Percentiles rank a stretch among this genome's conserved stretches.
phyloP scores from a whole-genome alignment of 2,888 invertebrate genomes.

The Cephus nigrinus region DNA sequence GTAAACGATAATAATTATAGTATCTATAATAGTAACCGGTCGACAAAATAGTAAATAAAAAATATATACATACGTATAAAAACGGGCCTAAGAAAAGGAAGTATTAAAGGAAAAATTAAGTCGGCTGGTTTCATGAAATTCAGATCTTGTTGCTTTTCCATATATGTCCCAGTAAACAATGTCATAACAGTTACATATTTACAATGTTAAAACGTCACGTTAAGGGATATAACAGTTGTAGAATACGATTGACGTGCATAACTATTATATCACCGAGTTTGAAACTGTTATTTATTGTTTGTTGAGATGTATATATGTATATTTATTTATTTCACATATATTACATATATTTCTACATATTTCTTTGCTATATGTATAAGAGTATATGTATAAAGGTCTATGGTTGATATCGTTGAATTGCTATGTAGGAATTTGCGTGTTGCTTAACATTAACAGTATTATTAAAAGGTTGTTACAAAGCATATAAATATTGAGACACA shows the following conservation, averaged over 20 bases:
- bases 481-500: conserved; percentile 8
- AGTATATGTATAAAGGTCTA: neutral
- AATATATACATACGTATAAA: neutral
- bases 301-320: neutral
- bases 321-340: neutral
- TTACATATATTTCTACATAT: neutral
- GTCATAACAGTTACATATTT: neutral
- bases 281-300: neutral
- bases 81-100: neutral
- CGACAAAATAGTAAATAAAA: neutral
- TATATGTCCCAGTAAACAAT: neutral
- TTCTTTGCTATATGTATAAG: neutral
- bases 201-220: neutral
- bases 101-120: neutral
- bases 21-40: neutral
- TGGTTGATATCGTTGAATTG: neutral
- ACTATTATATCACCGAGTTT: neutral
- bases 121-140: neutral
- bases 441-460: conserved; percentile 26
- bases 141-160: neutral
- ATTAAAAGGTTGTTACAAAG: conserved; percentile 24
- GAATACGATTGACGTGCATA: neutral
- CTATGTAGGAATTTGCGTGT: neutral
- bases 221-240: neutral
- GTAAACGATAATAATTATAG: neutral